phyloP scores from a whole-genome alignment of 2,888 invertebrate genomes.

The Drosophila putrida region DNA sequence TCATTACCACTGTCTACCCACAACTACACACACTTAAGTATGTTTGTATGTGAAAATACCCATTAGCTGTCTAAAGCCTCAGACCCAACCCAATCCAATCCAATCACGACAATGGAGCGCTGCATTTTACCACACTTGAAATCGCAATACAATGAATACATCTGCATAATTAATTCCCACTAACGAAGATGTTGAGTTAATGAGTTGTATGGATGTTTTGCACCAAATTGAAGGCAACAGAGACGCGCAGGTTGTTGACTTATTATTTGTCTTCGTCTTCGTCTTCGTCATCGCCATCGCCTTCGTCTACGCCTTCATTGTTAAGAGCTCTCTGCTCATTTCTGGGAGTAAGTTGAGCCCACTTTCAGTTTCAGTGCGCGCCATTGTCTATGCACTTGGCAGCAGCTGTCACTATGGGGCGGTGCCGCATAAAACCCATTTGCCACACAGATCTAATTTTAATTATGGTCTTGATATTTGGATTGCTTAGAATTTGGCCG shows the following conservation, averaged over 20 bases:
- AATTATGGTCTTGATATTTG: constrained; percentile 66
- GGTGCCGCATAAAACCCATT: constrained; percentile 60
- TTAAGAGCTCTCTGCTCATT: constrained; percentile 3
- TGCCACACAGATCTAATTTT: constrained; percentile 75
- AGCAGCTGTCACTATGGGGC: constrained; percentile 51
- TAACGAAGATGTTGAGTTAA: constrained; percentile 76
- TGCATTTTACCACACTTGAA: constrained; percentile 82
- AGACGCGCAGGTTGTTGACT: constrained; percentile 78
- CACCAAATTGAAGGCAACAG: constrained; percentile 79
- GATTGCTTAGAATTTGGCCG: constrained; percentile 17
- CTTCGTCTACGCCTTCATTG: constrained; percentile 11
- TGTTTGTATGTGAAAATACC: constrained; percentile 7
- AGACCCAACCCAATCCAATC: constrained; percentile 41
- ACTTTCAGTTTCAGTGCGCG: constrained; percentile 48
- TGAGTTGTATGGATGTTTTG: constrained; percentile 67
- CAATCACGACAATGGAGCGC: constrained; percentile 61
- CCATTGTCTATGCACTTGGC: constrained; percentile 52
- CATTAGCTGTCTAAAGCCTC: constrained; percentile 47
- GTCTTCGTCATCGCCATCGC: neutral
- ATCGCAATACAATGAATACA: constrained; percentile 81
- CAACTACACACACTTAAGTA: constrained; percentile 52
- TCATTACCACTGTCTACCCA: constrained; percentile 52
- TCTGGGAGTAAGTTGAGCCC: constrained; percentile 29
- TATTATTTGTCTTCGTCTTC: constrained; percentile 48
- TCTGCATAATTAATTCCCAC: constrained; percentile 82